A percentile compares a stretch with the other conserved stretches of the same genome.
These are phyloP conservation scores for Drosophila neonasuta DNA, from an alignment of 2,888 invertebrate species.

Conservation along the genomic window DNA sequence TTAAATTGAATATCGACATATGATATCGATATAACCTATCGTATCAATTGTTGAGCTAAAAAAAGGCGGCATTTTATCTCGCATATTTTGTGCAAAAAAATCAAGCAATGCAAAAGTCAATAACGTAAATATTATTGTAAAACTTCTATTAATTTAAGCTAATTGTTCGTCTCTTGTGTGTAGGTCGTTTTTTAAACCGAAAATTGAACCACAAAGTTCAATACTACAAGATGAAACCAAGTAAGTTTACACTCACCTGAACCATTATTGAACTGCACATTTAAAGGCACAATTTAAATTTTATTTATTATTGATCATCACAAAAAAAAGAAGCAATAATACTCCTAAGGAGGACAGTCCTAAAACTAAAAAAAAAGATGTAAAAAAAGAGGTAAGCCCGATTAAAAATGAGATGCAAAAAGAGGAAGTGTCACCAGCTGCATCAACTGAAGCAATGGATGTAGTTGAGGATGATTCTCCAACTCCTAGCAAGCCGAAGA, in stretches of 20 bases:
- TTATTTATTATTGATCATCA: not conserved
- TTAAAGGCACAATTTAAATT: not conserved
- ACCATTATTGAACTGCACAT: not conserved
- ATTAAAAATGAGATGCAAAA: not conserved
- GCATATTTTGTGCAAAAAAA: conserved; percentile 7
- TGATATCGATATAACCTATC: not conserved
- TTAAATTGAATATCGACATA: not conserved
- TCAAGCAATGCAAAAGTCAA: conserved; percentile 58
- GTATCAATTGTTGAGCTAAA: conserved; percentile 11
- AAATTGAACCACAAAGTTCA: conserved; percentile 29
- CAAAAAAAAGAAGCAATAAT: conserved; percentile 7
- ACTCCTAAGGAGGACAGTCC: not conserved
- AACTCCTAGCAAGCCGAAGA: conserved; percentile 21
- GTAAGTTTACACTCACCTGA: conserved; percentile 22
- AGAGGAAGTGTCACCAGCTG: not conserved
- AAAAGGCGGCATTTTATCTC: conserved; percentile 39
- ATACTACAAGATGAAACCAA: conserved; percentile 5
- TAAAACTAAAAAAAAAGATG: not conserved
- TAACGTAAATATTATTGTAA: conserved; percentile 57
- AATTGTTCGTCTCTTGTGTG: not conserved
- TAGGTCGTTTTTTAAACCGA: conserved; percentile 66
- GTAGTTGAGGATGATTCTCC: not conserved
- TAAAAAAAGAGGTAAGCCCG: not conserved
- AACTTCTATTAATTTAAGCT: not conserved
- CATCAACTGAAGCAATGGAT: not conserved